A percentile compares a stretch with the other conserved stretches of the same genome.
Conservation (phyloP, 2,113 vertebrate genomes). For the Raphicerus campestris region DNA sequence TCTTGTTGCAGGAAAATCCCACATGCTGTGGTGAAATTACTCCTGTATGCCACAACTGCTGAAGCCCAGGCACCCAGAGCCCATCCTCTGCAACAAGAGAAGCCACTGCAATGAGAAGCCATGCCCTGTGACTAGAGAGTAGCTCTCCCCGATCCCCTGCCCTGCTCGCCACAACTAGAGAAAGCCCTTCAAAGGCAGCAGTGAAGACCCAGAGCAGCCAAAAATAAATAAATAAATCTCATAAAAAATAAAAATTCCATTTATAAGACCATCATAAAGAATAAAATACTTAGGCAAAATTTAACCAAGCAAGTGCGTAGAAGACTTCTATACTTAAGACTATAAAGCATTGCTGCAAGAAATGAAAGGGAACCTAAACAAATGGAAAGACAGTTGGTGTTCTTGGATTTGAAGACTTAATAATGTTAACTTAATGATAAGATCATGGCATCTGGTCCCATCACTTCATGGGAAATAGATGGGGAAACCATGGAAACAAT, state of each 20-base stretch:
- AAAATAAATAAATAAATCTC: background rate
- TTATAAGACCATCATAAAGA: background rate
- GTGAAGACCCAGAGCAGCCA: background rate
- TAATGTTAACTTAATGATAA: background rate
- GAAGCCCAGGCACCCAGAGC: background rate
- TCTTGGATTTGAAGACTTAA: background rate
- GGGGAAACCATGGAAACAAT: too few relatives aligned
- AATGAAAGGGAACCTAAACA: background rate
- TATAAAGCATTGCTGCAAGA: background rate
- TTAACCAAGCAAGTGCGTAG: background rate
- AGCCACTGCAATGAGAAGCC: background rate
- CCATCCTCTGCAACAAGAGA: background rate
- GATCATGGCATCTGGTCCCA: background rate
- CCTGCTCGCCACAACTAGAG: background rate
- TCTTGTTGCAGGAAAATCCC: background rate
- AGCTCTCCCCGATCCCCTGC: fast-evolving
- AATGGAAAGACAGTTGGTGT: background rate
- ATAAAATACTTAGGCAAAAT: background rate
- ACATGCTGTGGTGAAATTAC: background rate
- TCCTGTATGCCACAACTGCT: background rate
- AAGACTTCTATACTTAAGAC: background rate
- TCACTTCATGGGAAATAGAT: too few relatives aligned
- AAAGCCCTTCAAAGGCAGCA: background rate
- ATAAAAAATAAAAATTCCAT: background rate
- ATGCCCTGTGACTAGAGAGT: background rate